Evolutionary conservation across 2,888 invertebrate species (phyloP).

Genomic region (Sialis lutaria): DNA sequence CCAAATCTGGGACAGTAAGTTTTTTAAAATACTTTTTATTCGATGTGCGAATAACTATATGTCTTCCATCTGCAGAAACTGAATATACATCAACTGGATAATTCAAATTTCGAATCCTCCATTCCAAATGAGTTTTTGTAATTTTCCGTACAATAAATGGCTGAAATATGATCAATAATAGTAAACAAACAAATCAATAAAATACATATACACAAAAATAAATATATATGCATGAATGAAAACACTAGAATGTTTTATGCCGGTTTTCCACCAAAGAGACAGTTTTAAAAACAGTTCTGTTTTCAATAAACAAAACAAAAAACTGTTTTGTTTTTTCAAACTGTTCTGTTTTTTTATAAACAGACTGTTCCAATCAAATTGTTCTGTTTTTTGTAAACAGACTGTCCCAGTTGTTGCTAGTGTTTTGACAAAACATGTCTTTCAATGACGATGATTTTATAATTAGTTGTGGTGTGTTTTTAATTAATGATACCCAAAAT

Average conservation of each 20-base stretch:
- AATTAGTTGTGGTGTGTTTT: too few species aligned
- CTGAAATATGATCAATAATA: slow-evolving; percentile 24
- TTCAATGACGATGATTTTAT: too few species aligned
- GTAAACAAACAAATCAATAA: background rate
- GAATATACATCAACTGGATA: slow-evolving; percentile 55
- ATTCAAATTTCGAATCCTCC: slow-evolving; percentile 65
- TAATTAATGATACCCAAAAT: too few species aligned
- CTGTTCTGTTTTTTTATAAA: too few species aligned
- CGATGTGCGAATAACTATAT: slow-evolving; percentile 49
- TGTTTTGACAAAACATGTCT: too few species aligned
- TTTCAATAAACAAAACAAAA: too few species aligned
- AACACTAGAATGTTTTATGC: background rate
- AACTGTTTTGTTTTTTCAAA: too few species aligned
- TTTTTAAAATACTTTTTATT: slow-evolving; percentile 74
- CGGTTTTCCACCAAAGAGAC: too few species aligned
- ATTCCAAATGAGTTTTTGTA: slow-evolving; percentile 58
- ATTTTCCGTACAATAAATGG: slow-evolving; percentile 51
- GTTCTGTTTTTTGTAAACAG: too few species aligned
- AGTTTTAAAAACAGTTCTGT: too few species aligned
- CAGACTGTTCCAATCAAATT: too few species aligned
- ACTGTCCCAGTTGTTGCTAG: too few species aligned
- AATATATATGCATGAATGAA: background rate
- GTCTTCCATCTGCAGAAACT: slow-evolving; percentile 42
- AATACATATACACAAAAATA: slow-evolving; percentile 1
- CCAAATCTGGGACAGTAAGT: slow-evolving; percentile 49